Evolutionary conservation across 1,140 invertebrate genomes (phyloP).

Genomic region (Drosophila auraria): DNA sequence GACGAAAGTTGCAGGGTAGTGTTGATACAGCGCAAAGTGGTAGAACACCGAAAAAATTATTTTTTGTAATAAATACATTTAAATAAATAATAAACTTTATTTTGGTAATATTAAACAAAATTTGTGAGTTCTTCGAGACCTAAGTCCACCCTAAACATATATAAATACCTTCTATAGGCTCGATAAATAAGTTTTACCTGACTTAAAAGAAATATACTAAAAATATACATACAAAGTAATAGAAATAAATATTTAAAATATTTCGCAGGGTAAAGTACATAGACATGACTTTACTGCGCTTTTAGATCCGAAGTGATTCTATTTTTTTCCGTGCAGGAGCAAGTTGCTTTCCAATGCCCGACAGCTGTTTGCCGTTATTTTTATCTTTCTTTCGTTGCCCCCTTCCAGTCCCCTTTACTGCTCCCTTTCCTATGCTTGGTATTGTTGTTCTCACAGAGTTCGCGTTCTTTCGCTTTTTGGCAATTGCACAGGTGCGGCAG

Average conservation of each 20-base stretch:
- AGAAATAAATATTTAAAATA: neutral
- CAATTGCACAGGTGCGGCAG: constrained; percentile 64
- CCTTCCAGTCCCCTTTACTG: neutral
- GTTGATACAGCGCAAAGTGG: constrained; percentile 46
- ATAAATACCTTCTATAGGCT: no score
- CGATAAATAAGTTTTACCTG: no score
- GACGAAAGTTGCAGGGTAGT: constrained; percentile 42
- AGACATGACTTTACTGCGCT: neutral
- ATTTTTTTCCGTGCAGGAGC: constrained; percentile 30
- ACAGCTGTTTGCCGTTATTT: constrained; percentile 55
- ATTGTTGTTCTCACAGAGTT: constrained; percentile 20
- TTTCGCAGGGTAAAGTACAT: no score
- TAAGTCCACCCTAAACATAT: no score
- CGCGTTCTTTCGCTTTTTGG: constrained; percentile 41
- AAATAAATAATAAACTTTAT: no score
- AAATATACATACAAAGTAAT: no score
- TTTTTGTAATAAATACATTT: no score
- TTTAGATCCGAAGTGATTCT: neutral
- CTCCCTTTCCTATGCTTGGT: constrained; percentile 5
- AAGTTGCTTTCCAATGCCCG: constrained; percentile 54
- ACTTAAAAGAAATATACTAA: no score
- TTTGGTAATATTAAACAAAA: no score
- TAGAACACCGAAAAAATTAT: constrained; percentile 11
- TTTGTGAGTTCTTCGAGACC: no score
- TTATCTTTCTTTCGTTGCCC: constrained; percentile 4